Evolutionary conservation across 2,888 invertebrate species (phyloP).

Genomic region (Cheilosia urbana): DNA sequence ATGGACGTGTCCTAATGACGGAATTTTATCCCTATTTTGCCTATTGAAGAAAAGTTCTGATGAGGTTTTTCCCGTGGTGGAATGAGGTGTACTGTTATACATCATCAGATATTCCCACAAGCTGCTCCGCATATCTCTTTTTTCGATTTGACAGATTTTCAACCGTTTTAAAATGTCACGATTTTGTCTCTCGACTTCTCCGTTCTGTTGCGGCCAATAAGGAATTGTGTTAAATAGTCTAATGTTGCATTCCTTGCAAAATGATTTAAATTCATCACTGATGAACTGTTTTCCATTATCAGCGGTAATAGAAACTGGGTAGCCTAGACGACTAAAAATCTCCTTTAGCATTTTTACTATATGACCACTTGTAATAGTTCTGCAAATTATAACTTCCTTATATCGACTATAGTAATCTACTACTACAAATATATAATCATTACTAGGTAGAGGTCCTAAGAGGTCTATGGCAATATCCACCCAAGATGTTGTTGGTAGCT

Average conservation of each 20-base stretch:
- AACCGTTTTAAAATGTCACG: conserved; percentile 34
- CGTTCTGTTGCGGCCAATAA: conserved; percentile 40
- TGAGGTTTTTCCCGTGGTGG: neutral
- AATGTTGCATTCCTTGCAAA: conserved; percentile 62
- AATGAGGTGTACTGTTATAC: neutral
- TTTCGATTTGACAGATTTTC: conserved; percentile 36
- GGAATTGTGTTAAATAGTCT: conserved; percentile 12
- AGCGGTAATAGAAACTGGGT: conserved; percentile 59
- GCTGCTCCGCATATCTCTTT: neutral
- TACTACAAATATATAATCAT: conserved; percentile 77
- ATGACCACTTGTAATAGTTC: conserved; percentile 54
- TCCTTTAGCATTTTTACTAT: conserved; percentile 69
- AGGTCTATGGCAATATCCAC: too few species aligned
- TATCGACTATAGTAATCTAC: conserved; percentile 78
- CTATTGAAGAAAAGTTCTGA: neutral
- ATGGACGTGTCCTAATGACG: neutral
- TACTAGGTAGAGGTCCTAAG: too few species aligned
- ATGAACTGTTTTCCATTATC: conserved; percentile 71
- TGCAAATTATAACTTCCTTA: conserved; percentile 70
- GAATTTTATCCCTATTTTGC: neutral
- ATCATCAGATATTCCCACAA: neutral
- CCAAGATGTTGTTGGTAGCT: too few species aligned
- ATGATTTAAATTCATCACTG: conserved; percentile 65
- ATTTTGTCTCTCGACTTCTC: conserved; percentile 39
- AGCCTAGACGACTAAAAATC: conserved; percentile 77